Percentiles rank a stretch among this genome's conserved stretches.
Conservation (phyloP, 2,888 invertebrate genomes). For the Ctenicera cuprea region DNA sequence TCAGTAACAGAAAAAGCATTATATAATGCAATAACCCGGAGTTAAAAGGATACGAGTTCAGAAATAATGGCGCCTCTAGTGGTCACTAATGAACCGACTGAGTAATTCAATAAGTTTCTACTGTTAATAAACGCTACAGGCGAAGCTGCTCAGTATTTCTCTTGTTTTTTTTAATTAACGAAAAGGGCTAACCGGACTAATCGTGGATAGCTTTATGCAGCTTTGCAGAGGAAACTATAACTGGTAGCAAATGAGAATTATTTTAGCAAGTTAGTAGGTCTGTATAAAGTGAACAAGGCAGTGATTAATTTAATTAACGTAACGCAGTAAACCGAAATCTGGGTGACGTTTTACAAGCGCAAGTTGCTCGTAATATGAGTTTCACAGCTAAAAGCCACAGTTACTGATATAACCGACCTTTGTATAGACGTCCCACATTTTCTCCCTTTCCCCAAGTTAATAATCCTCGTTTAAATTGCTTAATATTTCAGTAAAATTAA, state of each 20-base stretch:
- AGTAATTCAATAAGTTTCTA: slow-evolving; percentile 39
- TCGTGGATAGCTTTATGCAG: neutral
- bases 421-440: slow-evolving; percentile 13
- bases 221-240: neutral
- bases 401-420: slow-evolving; percentile 17
- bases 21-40: slow-evolving; percentile 23
- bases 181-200: slow-evolving; percentile 19
- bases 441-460: neutral
- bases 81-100: slow-evolving; percentile 44
- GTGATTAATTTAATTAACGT: slow-evolving; percentile 25
- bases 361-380: slow-evolving; percentile 19
- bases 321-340: slow-evolving; percentile 23
- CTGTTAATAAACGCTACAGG: slow-evolving; percentile 38
- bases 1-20: slow-evolving; percentile 20
- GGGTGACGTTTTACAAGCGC: slow-evolving; percentile 26
- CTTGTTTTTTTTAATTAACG: slow-evolving; percentile 32
- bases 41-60: slow-evolving; percentile 24
- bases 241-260: neutral
- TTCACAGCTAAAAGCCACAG: slow-evolving; percentile 19
- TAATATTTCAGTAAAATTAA: neutral
- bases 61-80: slow-evolving; percentile 35
- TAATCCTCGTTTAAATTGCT: neutral
- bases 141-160: slow-evolving; percentile 4
- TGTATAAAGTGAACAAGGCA: slow-evolving; percentile 11
- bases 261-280: neutral